A percentile compares a stretch with the other conserved stretches of the same genome.
Conservation (phyloP, 2,888 invertebrate species). For the Luperina nickerlii region DNA sequence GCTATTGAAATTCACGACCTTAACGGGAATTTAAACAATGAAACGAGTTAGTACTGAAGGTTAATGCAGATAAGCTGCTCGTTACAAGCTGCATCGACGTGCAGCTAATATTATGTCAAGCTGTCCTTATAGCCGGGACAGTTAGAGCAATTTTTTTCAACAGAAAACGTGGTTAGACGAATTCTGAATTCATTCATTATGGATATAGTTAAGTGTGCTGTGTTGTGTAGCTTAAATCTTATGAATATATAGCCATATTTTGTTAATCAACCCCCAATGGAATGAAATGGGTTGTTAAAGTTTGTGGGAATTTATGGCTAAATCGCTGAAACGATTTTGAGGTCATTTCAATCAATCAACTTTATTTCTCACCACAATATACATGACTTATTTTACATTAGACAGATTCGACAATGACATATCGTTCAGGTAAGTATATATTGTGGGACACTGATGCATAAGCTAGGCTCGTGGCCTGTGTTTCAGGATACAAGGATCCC, state of each 20-base stretch:
- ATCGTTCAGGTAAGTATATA: too few relatives aligned
- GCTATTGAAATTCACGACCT: not conserved
- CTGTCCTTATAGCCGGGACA: not conserved
- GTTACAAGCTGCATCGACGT: not conserved
- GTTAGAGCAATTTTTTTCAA: not conserved
- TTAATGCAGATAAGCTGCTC: conserved; percentile 17
- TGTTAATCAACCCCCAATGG: not conserved
- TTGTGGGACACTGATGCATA: too few relatives aligned
- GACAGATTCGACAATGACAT: too few relatives aligned
- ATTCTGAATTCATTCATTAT: not conserved
- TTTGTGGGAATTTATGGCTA: not conserved
- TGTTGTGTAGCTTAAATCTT: not conserved
- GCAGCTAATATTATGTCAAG: not conserved
- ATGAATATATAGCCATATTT: not conserved
- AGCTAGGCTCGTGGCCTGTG: too few relatives aligned
- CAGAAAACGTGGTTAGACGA: not conserved
- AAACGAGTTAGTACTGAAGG: not conserved
- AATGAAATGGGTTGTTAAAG: not conserved
- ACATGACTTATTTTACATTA: too few relatives aligned
- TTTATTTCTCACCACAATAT: too few relatives aligned
- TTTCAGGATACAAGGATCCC: too few relatives aligned
- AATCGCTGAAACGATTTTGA: not conserved
- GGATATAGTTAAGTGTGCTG: not conserved
- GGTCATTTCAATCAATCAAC: not conserved
- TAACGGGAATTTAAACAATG: not conserved